Percentiles rank a stretch among this genome's conserved stretches.
phyloP scores from a whole-genome alignment of 2,888 invertebrate genomes.

The Boloria selene region DNA sequence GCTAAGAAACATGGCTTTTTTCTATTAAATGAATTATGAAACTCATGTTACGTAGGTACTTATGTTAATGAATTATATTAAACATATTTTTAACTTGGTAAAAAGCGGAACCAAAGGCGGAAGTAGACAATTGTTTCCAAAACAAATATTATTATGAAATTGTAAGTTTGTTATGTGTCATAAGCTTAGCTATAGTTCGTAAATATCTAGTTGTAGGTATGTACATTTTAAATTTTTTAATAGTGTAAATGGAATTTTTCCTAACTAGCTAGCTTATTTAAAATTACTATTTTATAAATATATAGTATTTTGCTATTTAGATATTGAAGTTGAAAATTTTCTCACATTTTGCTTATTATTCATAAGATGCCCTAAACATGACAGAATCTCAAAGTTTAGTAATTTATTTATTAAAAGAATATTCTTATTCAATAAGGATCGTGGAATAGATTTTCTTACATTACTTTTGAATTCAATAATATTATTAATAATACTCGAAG shows the following conservation, averaged over 20 bases:
- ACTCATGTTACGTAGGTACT: too few relatives aligned
- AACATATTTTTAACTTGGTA: background rate
- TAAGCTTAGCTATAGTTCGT: background rate
- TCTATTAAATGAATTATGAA: too few relatives aligned
- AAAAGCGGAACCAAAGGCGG: slow-evolving; percentile 9
- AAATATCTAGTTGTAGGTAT: slow-evolving; percentile 10
- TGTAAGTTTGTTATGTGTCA: background rate
- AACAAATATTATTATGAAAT: slow-evolving; percentile 8
- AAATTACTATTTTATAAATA: background rate
- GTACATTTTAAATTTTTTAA: slow-evolving; percentile 19
- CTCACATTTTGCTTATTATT: slow-evolving; percentile 1
- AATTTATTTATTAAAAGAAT: slow-evolving; percentile 5
- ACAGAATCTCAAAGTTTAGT: background rate
- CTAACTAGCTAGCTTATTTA: background rate
- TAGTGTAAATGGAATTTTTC: slow-evolving; percentile 20
- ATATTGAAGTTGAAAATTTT: slow-evolving; percentile 1
- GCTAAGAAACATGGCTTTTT: too few relatives aligned
- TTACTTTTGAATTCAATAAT: background rate
- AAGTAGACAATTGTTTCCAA: slow-evolving; percentile 2
- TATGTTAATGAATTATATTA: background rate
- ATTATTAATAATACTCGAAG: too few relatives aligned
- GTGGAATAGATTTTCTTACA: slow-evolving; percentile 3
- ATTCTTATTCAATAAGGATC: background rate
- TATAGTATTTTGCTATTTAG: too few relatives aligned
- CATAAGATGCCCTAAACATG: slow-evolving; percentile 1